phyloP scores from a whole-genome alignment of 2,888 invertebrate genomes.

The Heliconius ethilla region DNA sequence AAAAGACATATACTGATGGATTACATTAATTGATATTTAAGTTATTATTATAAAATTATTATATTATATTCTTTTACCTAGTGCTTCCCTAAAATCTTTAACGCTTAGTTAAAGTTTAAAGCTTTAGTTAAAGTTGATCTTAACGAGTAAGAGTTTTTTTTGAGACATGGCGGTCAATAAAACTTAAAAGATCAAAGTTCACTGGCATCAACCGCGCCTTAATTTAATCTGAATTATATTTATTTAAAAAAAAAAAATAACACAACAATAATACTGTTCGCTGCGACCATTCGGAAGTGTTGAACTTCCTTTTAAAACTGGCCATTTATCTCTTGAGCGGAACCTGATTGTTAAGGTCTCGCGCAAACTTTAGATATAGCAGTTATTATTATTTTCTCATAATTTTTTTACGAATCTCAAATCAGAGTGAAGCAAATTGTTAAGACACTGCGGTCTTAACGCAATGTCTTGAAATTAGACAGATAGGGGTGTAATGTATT shows the following conservation, averaged over 20 bases:
- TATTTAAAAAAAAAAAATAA: conserved; percentile 16
- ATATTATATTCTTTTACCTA: background rate
- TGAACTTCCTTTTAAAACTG: conserved; percentile 38
- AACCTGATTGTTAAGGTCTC: conserved; percentile 34
- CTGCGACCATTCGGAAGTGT: conserved; percentile 38
- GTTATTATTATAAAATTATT: background rate
- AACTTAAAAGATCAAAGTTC: conserved; percentile 18
- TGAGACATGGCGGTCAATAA: background rate
- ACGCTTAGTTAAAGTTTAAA: no score
- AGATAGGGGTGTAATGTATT: no score
- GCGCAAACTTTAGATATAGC: conserved; percentile 11
- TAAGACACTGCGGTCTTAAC: no score
- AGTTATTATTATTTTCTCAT: background rate
- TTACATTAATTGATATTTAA: background rate
- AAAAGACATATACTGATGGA: background rate
- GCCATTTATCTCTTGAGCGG: conserved; percentile 35
- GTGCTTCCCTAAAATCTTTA: no score
- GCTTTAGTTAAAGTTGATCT: no score
- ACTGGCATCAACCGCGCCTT: conserved; percentile 12
- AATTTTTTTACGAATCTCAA: background rate
- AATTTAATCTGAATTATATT: background rate
- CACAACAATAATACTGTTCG: conserved; percentile 23
- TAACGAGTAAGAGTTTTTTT: no score
- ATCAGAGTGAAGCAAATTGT: no score
- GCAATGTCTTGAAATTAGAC: no score